Base-by-base conservation (phyloP, 2,888 invertebrate species). In the Lithophane leautieri region DNA sequence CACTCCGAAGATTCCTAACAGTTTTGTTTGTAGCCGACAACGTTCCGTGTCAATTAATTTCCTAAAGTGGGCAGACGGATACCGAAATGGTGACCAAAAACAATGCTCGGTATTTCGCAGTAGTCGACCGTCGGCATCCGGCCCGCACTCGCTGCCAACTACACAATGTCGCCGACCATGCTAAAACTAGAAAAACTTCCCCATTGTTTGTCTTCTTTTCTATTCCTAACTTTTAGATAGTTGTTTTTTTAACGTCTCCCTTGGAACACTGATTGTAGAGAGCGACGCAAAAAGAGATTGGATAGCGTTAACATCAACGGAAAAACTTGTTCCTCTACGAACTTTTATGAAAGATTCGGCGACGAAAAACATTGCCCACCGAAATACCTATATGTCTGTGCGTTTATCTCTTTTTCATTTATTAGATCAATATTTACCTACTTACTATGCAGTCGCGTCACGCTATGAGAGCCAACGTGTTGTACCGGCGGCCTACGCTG, bases 41-140 rank as follows among this genome's bases (percentile, higher is more conserved):
- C 90, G 91, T 94, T 94, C 90, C 90, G 91, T 93, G 93, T 94
- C 94, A 95, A 94, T 95, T 96, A 94, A 95, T 95, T 95, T 94
- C 90, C 91, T 93, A 94, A 94, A 95, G 94, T 94, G 93, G 93
- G 91, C 90, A 94, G 92, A 93, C 92, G 91, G 89, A 91, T 90
- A 90, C 88, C 84, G 91, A 91, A 91, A 90, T 89, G 90, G 90
- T 91, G 90, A 92, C 92, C 90, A 92, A 92, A 93, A 94, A 94
- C 94, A 94, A 95, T 91, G 93, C 89, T 85, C 86, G 86, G 91
- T 93, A 93, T 93, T 94, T 93, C 89, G 91, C 89, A 82, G 87
- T 78, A 91, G 93, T 88, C 90, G 88, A 83, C 87, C 79, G 85
- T 79, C 89, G 86, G 88, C 90, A 91, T 92, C 94, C 94, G 93